A percentile compares a stretch with the other conserved stretches of the same genome.
phyloP scores from a whole-genome alignment of 2,113 vertebrate species.

The Barnardius zonarius region DNA sequence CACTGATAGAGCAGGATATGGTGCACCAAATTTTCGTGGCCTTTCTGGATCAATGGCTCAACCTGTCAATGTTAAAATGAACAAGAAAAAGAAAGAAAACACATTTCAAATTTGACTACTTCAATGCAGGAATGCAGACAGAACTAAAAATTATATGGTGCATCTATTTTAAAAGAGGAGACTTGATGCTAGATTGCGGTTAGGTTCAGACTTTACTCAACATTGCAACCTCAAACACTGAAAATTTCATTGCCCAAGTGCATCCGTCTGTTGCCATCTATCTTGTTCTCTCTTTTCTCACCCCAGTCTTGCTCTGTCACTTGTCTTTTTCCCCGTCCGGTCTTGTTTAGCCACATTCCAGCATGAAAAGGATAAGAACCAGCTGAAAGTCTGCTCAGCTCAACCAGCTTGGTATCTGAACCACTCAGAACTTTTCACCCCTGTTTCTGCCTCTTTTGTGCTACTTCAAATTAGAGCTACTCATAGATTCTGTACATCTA shows the following conservation, averaged over 20 bases:
- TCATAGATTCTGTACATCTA: not conserved
- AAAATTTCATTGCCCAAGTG: not conserved
- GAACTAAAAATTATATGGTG: not conserved
- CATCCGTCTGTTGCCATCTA: not conserved
- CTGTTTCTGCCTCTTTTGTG: not conserved
- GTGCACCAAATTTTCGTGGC: conserved; percentile 83
- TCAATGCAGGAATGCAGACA: not conserved
- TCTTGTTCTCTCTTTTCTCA: not conserved
- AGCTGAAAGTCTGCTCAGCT: not conserved
- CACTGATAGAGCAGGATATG: conserved; percentile 89
- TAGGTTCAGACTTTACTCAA: not conserved
- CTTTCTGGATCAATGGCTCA: conserved; percentile 83
- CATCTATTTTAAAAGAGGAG: not conserved
- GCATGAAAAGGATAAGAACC: not conserved
- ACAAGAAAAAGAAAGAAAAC: not conserved
- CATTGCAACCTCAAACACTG: not conserved
- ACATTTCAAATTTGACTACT: not conserved
- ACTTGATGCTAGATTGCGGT: not conserved
- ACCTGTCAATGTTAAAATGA: conserved; percentile 69
- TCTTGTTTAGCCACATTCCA: not conserved
- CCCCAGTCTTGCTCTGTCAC: not conserved
- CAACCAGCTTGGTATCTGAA: not conserved
- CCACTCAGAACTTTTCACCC: not conserved
- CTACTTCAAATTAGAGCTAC: not conserved
- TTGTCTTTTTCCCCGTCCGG: not conserved